phyloP scores from a whole-genome alignment of 2,888 invertebrate species.

The Lasioglossum oenotherae region DNA sequence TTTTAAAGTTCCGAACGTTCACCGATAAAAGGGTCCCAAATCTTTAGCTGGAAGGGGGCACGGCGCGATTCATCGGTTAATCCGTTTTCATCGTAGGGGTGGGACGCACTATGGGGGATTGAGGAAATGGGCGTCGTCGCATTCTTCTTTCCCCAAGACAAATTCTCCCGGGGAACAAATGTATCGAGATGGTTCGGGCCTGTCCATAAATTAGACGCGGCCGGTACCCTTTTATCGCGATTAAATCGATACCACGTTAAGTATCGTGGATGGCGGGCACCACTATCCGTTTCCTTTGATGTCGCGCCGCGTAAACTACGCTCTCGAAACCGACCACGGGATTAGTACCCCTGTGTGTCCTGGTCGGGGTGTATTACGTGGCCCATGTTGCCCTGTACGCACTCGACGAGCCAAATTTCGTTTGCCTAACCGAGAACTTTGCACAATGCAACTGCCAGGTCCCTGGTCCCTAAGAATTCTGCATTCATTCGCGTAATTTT shows the following conservation, averaged over 20 bases:
- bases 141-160: constrained; percentile 66
- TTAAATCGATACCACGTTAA: constrained; percentile 79
- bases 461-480: neutral
- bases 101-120: constrained; percentile 34
- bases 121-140: constrained; percentile 38
- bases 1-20: neutral
- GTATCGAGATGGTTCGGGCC: constrained; percentile 71
- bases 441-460: neutral
- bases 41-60: neutral
- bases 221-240: constrained; percentile 79
- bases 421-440: neutral
- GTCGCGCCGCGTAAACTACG: constrained; percentile 41
- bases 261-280: constrained; percentile 46
- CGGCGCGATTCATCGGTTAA: constrained; percentile 32
- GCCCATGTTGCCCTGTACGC: constrained; percentile 17
- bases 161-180: constrained; percentile 71
- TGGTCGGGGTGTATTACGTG: constrained; percentile 46
- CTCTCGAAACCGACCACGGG: constrained; percentile 51
- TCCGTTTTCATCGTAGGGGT: constrained; percentile 28
- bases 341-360: constrained; percentile 51
- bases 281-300: constrained; percentile 53
- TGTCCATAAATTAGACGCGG: constrained; percentile 77
- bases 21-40: neutral
- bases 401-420: constrained; percentile 38
- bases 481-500: neutral